Evolutionary conservation across 92 coral and sea anemone species (phyloP).

Genomic region (Paragorgia papillata): DNA sequence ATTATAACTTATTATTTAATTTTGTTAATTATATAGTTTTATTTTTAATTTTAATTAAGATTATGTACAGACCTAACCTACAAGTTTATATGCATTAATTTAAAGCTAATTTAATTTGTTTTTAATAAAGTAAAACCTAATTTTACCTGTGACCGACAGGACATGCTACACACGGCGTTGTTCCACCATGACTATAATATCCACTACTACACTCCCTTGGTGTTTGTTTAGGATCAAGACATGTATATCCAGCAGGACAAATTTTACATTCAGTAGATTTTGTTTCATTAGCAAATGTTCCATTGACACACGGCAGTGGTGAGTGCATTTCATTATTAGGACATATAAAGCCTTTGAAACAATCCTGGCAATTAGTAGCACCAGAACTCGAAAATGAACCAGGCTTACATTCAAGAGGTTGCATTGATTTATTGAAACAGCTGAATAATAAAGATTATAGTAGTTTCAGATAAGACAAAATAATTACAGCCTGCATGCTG

Average conservation of each 20-base stretch:
- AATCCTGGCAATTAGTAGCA: conserved; percentile 54
- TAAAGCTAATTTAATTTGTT: not conserved
- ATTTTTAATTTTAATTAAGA: no score
- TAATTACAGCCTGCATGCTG: no score
- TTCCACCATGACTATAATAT: conserved; percentile 47
- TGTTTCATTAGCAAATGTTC: conserved; percentile 54
- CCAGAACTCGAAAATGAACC: conserved; percentile 76
- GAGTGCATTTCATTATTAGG: conserved; percentile 60
- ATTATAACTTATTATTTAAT: no score
- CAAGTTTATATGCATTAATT: no score
- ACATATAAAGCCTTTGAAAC: conserved; percentile 71
- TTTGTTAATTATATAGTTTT: no score
- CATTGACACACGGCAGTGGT: conserved; percentile 68
- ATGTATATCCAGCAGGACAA: conserved; percentile 79
- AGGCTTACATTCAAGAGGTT: conserved; percentile 65
- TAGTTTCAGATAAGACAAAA: not conserved
- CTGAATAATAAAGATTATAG: conserved; percentile 41
- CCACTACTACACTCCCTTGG: conserved; percentile 46
- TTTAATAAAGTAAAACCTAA: not conserved
- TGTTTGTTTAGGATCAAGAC: conserved; percentile 52
- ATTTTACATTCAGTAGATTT: conserved; percentile 55
- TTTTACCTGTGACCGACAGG: conserved; percentile 46
- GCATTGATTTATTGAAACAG: conserved; percentile 61
- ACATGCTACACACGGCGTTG: conserved; percentile 27
- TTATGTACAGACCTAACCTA: no score